phyloP scores from a whole-genome alignment of 2,888 invertebrate species.

The Koerneria pararmatus region DNA sequence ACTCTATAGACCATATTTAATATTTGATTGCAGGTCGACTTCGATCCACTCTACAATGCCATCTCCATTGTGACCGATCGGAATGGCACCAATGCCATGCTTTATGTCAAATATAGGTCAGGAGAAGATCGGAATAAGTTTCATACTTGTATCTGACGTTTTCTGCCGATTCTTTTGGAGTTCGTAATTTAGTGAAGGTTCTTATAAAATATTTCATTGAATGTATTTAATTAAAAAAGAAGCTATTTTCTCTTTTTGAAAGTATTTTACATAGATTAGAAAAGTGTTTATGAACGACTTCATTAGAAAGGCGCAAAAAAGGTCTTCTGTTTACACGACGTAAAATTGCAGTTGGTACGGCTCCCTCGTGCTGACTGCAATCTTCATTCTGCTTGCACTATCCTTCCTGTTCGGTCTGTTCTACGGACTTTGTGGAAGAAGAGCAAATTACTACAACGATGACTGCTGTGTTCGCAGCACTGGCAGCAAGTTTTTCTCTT shows the following conservation, averaged over 20 bases:
- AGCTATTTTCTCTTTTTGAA: neutral
- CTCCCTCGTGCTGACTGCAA: slow-evolving; percentile 60
- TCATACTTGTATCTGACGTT: neutral
- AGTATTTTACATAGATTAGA: neutral
- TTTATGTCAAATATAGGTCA: slow-evolving; percentile 44
- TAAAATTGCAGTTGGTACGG: slow-evolving; percentile 61
- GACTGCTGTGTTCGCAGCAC: slow-evolving; percentile 62
- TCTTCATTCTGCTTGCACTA: slow-evolving; percentile 60
- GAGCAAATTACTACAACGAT: slow-evolving; percentile 61
- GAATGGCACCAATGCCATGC: slow-evolving; percentile 35
- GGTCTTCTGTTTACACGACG: slow-evolving; percentile 14
- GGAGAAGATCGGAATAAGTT: neutral
- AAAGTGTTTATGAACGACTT: neutral
- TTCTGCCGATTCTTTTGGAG: too few relatives aligned
- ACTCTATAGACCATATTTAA: too few relatives aligned
- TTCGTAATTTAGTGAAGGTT: too few relatives aligned
- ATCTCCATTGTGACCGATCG: slow-evolving; percentile 40
- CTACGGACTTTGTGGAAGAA: slow-evolving; percentile 63
- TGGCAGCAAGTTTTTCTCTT: slow-evolving; percentile 61
- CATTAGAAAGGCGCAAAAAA: neutral
- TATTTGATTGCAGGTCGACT: slow-evolving; percentile 34
- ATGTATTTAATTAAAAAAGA: too few relatives aligned
- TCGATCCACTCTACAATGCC: slow-evolving; percentile 43
- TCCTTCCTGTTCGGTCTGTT: slow-evolving; percentile 62
- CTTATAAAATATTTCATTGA: too few relatives aligned